Evolutionary conservation across 2,797 vertebrate species (phyloP).

Genomic region (Sciurus vulgaris): DNA sequence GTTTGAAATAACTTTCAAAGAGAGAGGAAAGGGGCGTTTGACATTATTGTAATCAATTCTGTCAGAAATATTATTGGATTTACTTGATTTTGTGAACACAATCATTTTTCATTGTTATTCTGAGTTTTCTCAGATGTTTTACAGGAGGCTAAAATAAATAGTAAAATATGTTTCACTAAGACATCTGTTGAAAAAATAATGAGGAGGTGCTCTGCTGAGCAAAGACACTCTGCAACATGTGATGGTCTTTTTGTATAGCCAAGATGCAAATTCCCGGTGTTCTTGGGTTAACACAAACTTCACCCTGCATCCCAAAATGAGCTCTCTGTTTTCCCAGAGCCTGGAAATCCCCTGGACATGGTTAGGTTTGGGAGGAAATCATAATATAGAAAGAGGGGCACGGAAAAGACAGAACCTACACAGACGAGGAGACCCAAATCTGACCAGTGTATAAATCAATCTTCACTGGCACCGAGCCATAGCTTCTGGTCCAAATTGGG

Average conservation of each 20-base stretch:
- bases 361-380: neutral
- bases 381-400: neutral
- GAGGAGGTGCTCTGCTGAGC: slow-evolving; percentile 58
- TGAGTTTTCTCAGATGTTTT: slow-evolving; percentile 82
- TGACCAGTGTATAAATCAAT: neutral
- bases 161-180: slow-evolving; percentile 65
- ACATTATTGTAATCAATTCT: slow-evolving; percentile 88
- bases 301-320: neutral
- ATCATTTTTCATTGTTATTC: slow-evolving; percentile 86
- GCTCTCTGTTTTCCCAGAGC: neutral
- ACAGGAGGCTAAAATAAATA: slow-evolving; percentile 71
- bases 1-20: slow-evolving; percentile 86
- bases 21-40: slow-evolving; percentile 84
- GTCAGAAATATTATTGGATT: slow-evolving; percentile 88
- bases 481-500: neutral
- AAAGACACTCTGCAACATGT: neutral
- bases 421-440: neutral
- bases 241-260: slow-evolving; percentile 25
- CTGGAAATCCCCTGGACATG: neutral
- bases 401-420: neutral
- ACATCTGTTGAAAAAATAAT: slow-evolving; percentile 77
- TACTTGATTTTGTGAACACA: slow-evolving; percentile 84
- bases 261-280: neutral
- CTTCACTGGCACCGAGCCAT: neutral
- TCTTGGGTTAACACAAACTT: neutral